Percentiles rank a stretch among this genome's conserved stretches.
Conservation (phyloP, 1,140 invertebrate genomes). For the Sitophilus oryzae region DNA sequence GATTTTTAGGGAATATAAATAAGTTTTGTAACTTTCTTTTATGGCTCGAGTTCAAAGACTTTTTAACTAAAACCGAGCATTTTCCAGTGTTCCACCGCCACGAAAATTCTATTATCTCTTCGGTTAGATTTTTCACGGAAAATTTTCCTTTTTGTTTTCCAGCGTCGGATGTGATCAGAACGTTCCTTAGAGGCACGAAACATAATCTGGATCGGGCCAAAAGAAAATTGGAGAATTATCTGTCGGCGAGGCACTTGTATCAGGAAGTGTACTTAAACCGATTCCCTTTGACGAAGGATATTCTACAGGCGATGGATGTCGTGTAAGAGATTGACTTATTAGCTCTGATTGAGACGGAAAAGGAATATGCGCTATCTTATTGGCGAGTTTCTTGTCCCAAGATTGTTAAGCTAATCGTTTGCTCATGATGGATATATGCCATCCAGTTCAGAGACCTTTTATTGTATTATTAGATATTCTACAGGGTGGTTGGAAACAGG, state of each 20-base stretch:
- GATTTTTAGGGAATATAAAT: too few species aligned
- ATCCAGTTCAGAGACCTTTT: background rate
- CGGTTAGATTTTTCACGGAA: background rate
- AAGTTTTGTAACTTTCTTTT: background rate
- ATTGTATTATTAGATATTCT: background rate
- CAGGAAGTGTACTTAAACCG: constrained; percentile 42
- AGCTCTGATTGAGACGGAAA: background rate
- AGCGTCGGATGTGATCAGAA: constrained; percentile 42
- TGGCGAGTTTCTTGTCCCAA: too few species aligned
- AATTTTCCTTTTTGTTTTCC: constrained; percentile 16
- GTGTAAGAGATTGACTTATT: constrained; percentile 33
- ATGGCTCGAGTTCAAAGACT: too few species aligned
- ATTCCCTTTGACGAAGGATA: constrained; percentile 35
- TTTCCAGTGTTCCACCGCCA: too few species aligned
- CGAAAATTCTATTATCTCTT: too few species aligned
- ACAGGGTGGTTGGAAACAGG: background rate
- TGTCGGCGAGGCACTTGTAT: constrained; percentile 36
- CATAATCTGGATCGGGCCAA: constrained; percentile 44
- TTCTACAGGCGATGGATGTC: constrained; percentile 32
- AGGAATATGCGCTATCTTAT: background rate
- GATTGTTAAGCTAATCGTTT: background rate
- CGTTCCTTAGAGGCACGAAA: constrained; percentile 45
- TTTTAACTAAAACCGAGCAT: too few species aligned
- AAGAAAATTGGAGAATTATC: constrained; percentile 44
- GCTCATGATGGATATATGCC: background rate